Conservation (phyloP, 2,113 vertebrate genomes). For the Lamprologus lemairii region DNA sequence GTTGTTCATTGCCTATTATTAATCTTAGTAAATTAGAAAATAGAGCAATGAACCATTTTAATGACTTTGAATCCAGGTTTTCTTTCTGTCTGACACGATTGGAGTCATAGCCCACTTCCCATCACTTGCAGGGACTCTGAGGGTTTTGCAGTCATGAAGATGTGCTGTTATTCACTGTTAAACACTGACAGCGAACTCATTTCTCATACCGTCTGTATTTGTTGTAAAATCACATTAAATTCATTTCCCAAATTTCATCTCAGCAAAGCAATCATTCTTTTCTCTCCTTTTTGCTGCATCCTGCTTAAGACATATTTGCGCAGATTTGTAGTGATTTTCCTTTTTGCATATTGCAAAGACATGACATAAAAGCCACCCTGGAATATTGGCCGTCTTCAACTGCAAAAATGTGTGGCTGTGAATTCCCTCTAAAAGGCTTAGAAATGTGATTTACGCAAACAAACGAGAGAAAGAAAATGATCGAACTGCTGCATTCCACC, state of each 20-base stretch:
- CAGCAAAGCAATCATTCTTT: background rate
- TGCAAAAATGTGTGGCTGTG: background rate
- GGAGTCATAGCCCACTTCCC: slow-evolving; percentile 22
- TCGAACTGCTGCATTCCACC: background rate
- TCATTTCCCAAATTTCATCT: background rate
- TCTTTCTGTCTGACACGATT: slow-evolving; percentile 39
- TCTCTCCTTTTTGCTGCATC: background rate
- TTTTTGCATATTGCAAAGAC: background rate
- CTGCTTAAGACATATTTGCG: background rate
- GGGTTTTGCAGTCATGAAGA: slow-evolving; percentile 26
- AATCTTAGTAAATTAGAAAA: slow-evolving; percentile 69
- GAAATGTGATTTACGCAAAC: slow-evolving; percentile 1
- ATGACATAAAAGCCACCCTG: background rate
- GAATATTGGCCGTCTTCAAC: background rate
- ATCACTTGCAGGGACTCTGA: slow-evolving; percentile 34
- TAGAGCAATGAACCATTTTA: slow-evolving; percentile 60
- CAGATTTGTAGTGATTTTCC: background rate
- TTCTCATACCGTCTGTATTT: background rate
- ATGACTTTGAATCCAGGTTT: slow-evolving; percentile 61
- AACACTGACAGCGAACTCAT: background rate
- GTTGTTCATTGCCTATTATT: slow-evolving; percentile 62
- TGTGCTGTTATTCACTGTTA: slow-evolving; percentile 16
- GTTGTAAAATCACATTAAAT: background rate
- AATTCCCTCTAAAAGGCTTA: background rate
- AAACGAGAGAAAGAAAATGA: slow-evolving; percentile 23